These are phyloP conservation scores for Tetramorium simillimum DNA, from an alignment of 1,140 invertebrate genomes.

Conservation along the genomic window DNA sequence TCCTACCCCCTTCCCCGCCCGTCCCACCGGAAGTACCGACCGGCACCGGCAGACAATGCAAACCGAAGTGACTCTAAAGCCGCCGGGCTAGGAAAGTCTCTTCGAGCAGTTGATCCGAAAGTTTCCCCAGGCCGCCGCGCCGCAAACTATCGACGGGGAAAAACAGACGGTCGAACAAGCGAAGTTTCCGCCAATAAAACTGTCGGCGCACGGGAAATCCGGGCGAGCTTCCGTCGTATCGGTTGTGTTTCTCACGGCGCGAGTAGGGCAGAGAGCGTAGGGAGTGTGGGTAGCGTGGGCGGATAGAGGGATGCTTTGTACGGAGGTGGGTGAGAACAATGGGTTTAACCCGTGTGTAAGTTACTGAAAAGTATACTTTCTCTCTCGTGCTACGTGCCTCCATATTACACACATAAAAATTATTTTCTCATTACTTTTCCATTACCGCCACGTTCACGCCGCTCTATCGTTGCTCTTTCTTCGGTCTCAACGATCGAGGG, in stretches of 20 bases:
- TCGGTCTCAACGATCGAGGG: background rate
- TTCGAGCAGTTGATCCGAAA: constrained; percentile 52
- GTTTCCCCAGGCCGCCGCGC: constrained; percentile 22
- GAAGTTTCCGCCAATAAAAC: constrained; percentile 60
- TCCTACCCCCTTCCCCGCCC: background rate
- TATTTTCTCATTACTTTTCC: background rate
- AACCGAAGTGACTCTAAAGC: constrained; percentile 54
- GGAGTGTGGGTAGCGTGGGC: background rate
- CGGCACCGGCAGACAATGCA: constrained; percentile 33
- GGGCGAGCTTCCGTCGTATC: constrained; percentile 49
- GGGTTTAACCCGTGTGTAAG: constrained; percentile 12
- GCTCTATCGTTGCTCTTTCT: background rate
- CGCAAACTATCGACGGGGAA: constrained; percentile 56
- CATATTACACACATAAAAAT: background rate
- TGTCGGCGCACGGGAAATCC: constrained; percentile 55
- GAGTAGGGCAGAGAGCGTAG: background rate
- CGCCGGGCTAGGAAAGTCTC: constrained; percentile 34
- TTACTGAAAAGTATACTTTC: constrained; percentile 15
- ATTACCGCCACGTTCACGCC: background rate
- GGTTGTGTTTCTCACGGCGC: constrained; percentile 47
- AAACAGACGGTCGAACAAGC: constrained; percentile 58
- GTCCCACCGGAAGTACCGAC: background rate
- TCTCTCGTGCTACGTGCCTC: background rate
- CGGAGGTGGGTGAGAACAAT: background rate
- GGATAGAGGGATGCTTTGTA: background rate